Conservation (phyloP, 2,888 invertebrate species). For the Athripsodes cinereus region DNA sequence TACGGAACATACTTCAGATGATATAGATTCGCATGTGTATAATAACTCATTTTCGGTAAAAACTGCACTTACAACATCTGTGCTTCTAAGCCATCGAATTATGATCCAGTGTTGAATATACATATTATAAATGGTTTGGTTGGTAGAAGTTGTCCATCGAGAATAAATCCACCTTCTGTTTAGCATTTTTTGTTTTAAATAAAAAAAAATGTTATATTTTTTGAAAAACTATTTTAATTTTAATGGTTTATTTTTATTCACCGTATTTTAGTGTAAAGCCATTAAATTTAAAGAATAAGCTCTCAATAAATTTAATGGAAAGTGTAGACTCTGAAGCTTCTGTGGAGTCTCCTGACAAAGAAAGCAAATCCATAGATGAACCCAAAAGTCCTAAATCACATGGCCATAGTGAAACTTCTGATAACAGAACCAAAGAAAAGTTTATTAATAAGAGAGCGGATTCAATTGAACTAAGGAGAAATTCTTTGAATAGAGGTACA, state of each 20-base stretch:
- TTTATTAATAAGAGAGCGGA: constrained; percentile 5
- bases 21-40: too few relatives aligned
- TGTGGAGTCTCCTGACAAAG: constrained; percentile 36
- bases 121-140: too few relatives aligned
- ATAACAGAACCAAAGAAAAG: constrained; percentile 28
- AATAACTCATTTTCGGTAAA: too few relatives aligned
- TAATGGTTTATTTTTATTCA: constrained; percentile 3
- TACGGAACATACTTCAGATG: too few relatives aligned
- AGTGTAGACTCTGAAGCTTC: constrained; percentile 50
- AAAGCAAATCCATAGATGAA: constrained; percentile 11
- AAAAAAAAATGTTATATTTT: too few relatives aligned
- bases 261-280: constrained; percentile 17
- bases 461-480: constrained; percentile 11
- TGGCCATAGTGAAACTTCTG: not conserved
- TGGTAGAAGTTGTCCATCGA: too few relatives aligned
- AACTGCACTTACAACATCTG: too few relatives aligned
- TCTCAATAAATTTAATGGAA: constrained; percentile 50
- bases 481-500: constrained; percentile 20
- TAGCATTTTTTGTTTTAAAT: too few relatives aligned
- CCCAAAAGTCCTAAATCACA: not conserved
- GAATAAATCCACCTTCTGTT: too few relatives aligned
- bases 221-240: too few relatives aligned
- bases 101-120: too few relatives aligned
- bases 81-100: too few relatives aligned
- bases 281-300: constrained; percentile 39